phyloP scores from a whole-genome alignment of 2,888 invertebrate species.

The Crematogaster levior region DNA sequence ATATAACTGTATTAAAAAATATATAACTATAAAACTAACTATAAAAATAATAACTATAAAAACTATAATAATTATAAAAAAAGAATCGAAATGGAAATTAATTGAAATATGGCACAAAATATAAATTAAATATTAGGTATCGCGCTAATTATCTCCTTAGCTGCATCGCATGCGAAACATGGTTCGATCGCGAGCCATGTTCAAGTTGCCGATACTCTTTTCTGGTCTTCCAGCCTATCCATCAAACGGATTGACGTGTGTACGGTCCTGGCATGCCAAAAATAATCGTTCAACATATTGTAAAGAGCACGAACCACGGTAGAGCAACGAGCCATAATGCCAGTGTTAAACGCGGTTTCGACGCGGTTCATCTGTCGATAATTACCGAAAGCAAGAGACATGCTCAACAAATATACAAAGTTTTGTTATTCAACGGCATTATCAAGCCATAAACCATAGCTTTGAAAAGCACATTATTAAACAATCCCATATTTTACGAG shows the following conservation, averaged over 20 bases:
- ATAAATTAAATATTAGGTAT: constrained; percentile 23
- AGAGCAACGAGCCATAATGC: constrained; percentile 13
- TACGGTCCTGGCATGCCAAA: constrained; percentile 53
- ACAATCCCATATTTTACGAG: neutral
- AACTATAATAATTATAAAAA: too few relatives aligned
- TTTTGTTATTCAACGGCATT: neutral
- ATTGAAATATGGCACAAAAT: neutral
- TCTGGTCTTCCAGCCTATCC: constrained; percentile 58
- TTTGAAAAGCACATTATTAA: neutral
- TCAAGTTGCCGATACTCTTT: constrained; percentile 25
- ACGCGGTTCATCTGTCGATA: constrained; percentile 30
- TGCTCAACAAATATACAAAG: neutral
- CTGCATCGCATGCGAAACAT: constrained; percentile 19
- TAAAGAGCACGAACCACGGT: constrained; percentile 39
- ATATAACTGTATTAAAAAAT: too few relatives aligned
- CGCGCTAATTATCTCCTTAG: constrained; percentile 17
- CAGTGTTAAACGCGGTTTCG: neutral
- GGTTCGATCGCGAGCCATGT: neutral
- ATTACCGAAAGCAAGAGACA: constrained; percentile 27
- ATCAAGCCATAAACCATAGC: neutral
- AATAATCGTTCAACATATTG: constrained; percentile 53
- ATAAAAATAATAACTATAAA: too few relatives aligned
- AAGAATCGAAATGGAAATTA: neutral
- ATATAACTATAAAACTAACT: too few relatives aligned
- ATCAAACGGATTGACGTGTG: constrained; percentile 61